Conservation (phyloP, 2,113 vertebrate species). For the Struthio camelus region DNA sequence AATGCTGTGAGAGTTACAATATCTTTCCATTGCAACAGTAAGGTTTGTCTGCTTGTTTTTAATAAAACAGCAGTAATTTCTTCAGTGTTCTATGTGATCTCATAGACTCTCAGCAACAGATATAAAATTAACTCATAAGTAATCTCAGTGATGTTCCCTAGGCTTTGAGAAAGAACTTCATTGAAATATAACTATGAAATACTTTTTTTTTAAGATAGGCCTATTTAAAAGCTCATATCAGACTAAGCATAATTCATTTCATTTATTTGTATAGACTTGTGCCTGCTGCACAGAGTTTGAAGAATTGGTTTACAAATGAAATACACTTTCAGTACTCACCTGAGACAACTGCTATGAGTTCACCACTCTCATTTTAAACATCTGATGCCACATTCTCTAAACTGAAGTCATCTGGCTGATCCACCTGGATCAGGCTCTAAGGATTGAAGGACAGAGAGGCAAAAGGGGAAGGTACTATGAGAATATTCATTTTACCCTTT, state of each 20-base stretch:
- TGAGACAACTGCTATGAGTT: neutral
- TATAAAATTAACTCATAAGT: neutral
- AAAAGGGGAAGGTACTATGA: neutral
- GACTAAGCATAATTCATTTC: neutral
- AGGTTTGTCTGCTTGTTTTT: conserved; percentile 4
- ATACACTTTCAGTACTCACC: neutral
- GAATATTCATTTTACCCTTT: neutral
- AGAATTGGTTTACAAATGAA: neutral
- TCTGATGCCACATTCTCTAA: neutral
- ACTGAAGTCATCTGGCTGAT: neutral
- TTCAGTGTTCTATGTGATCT: conserved; percentile 7
- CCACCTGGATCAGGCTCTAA: neutral
- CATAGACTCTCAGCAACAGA: neutral
- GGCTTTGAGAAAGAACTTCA: neutral
- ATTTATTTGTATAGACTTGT: neutral
- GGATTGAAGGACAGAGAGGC: neutral
- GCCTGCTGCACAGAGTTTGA: neutral
- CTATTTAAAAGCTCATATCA: neutral
- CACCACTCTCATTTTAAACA: neutral
- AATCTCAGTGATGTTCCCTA: neutral
- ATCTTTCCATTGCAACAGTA: neutral
- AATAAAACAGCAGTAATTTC: conserved; percentile 30
- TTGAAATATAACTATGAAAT: neutral
- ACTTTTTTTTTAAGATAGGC: neutral
- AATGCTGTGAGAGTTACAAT: conserved; percentile 22